Base-by-base conservation (phyloP, 2,113 vertebrate genomes). In the Macrotis lagotis region DNA sequence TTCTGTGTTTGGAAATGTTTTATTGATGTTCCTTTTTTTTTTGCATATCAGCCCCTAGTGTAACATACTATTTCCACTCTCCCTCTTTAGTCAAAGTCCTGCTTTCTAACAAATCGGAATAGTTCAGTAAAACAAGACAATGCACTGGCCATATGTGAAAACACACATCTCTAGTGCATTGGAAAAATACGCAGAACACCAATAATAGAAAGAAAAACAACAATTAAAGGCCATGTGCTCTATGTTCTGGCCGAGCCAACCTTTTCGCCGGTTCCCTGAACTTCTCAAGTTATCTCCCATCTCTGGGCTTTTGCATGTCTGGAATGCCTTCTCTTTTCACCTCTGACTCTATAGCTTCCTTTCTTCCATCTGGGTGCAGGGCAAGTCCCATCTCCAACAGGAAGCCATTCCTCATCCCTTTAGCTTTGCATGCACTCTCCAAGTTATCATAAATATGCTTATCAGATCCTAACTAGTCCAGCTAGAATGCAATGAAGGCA, bases 141-240 rank as follows among this genome's bases (percentile, higher is more conserved):
- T 44, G 7, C n/a, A 8, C 16, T 83, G 37, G 37, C 37, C 19
- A 83, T 83, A 83, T 83, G 16, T 83, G 66, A 83, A 7, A 2
- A 44, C 16, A 83, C 7, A 83, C 66, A 44, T 83, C n/a, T 83
- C 66, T 83, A 8, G n/a, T 44, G 66, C 66, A 44, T 83, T 83
- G 2, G 66, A 44, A 83, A 83, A 83, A 83, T 83, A 16, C 44
- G 2, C 66, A 83, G 66, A 83, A 44, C 37, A 44, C 37, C 66
- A 83, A 44, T 83, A 83, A 83, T 83, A 44, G 44, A 83, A 83
- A 83, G 66, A 83, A 44, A 44, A 83, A 22, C 37, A 83, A 83
- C n/a, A 91, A 93, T 52, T 0, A 2, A 48, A 59, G n/a, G 31
- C 88, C 0, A 0, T 93, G 11, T 93, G 95, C 97, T 97, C 97